Conservation (phyloP, 2,888 invertebrate species). For the Drosophila formosana region DNA sequence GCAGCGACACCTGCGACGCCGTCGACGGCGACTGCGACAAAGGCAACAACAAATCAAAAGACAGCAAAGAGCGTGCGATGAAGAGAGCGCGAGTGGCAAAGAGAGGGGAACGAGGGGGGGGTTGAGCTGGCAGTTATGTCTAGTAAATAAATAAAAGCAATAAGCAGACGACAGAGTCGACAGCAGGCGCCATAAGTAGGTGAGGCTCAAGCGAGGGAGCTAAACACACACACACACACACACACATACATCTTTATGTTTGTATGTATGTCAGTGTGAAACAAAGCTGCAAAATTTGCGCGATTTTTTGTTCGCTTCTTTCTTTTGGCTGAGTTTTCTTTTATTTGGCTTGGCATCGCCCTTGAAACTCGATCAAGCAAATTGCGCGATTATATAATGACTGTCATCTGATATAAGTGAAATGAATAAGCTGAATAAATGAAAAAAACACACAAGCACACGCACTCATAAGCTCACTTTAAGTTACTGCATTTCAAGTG, state of each 20-base stretch:
- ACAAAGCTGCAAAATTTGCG: slow-evolving; percentile 10
- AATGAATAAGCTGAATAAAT: slow-evolving; percentile 1
- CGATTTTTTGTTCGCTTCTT: slow-evolving; percentile 1
- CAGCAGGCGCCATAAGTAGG: slow-evolving; percentile 67
- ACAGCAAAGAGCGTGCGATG: background rate
- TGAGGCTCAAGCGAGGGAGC: slow-evolving; percentile 29
- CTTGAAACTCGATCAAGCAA: slow-evolving; percentile 41
- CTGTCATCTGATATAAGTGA: slow-evolving; percentile 34
- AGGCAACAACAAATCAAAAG: slow-evolving; percentile 70
- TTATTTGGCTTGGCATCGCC: slow-evolving; percentile 24
- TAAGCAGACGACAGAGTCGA: slow-evolving; percentile 62
- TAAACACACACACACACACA: slow-evolving; percentile 4
- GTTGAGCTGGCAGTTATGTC: slow-evolving; percentile 53
- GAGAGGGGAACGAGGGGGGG: background rate
- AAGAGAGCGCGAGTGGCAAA: background rate
- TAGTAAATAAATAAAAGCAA: slow-evolving; percentile 79
- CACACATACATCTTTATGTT: background rate
- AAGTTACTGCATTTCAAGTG: background rate
- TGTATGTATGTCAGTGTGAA: slow-evolving; percentile 4
- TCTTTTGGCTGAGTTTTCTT: slow-evolving; percentile 20
- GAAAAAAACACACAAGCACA: slow-evolving; percentile 11
- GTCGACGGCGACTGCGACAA: slow-evolving; percentile 20
- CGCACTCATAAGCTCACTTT: slow-evolving; percentile 26
- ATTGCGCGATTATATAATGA: slow-evolving; percentile 41
- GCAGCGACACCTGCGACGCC: slow-evolving; percentile 70